Conservation (phyloP, 2,113 vertebrate species). For the Bos javanicus region DNA sequence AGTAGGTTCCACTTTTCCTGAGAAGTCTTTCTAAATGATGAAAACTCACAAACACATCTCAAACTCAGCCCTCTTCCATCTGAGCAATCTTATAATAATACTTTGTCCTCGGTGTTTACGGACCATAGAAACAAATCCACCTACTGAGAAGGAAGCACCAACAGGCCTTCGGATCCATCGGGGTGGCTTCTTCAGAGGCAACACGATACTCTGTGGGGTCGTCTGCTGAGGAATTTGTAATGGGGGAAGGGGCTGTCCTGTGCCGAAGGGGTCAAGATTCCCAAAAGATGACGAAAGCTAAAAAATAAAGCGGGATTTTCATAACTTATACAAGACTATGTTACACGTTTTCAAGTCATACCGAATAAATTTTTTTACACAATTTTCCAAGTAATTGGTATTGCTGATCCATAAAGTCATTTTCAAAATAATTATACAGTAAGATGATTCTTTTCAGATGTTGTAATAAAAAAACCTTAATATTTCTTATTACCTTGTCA, state of each 20-base stretch:
- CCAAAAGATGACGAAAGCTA: constrained; percentile 94
- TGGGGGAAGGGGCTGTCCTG: constrained; percentile 90
- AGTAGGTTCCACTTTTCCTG: not conserved
- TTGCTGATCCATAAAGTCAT: not conserved
- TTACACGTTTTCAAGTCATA: not conserved
- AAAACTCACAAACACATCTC: not conserved
- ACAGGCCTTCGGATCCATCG: constrained; percentile 95
- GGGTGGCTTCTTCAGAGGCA: constrained; percentile 95
- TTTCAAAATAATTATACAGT: not conserved
- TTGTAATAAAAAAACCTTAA: not conserved
- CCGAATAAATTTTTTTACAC: not conserved
- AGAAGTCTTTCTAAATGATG: not conserved
- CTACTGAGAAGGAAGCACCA: constrained; percentile 94
- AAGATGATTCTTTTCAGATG: not conserved
- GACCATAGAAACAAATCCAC: constrained; percentile 56
- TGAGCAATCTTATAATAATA: not conserved
- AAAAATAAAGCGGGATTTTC: not conserved
- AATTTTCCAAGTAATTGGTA: not conserved
- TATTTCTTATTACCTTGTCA: constrained; percentile 80
- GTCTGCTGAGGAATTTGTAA: constrained; percentile 90
- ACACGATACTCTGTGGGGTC: constrained; percentile 74
- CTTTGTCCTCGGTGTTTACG: not conserved
- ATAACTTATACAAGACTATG: not conserved
- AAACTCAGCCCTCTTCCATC: not conserved
- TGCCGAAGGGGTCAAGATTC: constrained; percentile 95